phyloP scores from a whole-genome alignment of 1,140 invertebrate species.

The Brachionus koreanus region DNA sequence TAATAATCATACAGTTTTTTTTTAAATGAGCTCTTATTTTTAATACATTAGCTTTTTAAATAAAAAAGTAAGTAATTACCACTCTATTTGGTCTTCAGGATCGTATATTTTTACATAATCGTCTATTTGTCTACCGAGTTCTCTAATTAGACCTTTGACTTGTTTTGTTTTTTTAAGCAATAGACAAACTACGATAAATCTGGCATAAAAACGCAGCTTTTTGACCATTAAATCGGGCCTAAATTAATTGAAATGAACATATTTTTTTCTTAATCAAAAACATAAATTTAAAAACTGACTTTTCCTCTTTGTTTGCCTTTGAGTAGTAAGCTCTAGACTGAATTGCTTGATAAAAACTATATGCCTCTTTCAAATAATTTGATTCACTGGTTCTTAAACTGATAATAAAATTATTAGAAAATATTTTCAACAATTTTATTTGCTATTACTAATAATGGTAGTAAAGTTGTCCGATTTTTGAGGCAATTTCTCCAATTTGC shows the following conservation, averaged over 20 bases:
- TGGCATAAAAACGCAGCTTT: constrained; percentile 89
- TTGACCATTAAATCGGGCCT: constrained; percentile 93
- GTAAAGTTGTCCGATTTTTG: constrained; percentile 96
- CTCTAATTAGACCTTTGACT: constrained; percentile 80
- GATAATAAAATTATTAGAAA: neutral
- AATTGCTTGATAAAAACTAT: constrained; percentile 92
- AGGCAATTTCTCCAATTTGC: constrained; percentile 98
- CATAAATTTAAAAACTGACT: constrained; percentile 59
- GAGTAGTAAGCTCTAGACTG: constrained; percentile 87
- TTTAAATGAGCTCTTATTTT: too few relatives aligned
- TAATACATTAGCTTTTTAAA: too few relatives aligned
- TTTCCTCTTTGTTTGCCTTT: constrained; percentile 84
- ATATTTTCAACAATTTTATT: constrained; percentile 64
- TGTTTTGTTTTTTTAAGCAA: constrained; percentile 89
- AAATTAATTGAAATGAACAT: constrained; percentile 8
- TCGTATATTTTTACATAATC: constrained; percentile 91
- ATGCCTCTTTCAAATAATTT: constrained; percentile 89
- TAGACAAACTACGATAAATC: constrained; percentile 92
- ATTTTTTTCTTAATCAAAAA: neutral
- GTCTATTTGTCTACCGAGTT: constrained; percentile 74
- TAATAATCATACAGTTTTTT: too few relatives aligned
- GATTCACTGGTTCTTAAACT: constrained; percentile 84
- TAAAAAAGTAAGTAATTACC: constrained; percentile 62
- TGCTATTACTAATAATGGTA: constrained; percentile 82
- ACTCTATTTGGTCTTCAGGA: constrained; percentile 91